Evolutionary conservation across 2,888 invertebrate genomes (phyloP).

Genomic region (Cartodere bifasciata): DNA sequence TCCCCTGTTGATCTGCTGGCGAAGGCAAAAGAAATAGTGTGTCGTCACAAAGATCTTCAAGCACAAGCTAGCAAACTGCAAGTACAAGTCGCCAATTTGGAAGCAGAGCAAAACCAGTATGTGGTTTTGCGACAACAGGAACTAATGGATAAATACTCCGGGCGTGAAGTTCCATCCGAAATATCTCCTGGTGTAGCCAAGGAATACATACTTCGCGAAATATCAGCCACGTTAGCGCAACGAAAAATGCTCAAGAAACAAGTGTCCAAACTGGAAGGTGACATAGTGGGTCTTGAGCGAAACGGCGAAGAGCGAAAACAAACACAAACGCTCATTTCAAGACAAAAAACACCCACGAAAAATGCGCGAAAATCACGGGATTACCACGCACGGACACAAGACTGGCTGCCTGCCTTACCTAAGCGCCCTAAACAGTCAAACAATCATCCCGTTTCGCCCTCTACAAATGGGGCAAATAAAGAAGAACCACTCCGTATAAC

Average conservation of each 20-base stretch:
- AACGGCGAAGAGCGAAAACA: slow-evolving; percentile 50
- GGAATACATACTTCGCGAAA: slow-evolving; percentile 75
- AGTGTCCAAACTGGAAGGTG: slow-evolving; percentile 65
- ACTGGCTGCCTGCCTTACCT: slow-evolving; percentile 49
- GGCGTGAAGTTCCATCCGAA: slow-evolving; percentile 43
- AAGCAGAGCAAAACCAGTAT: slow-evolving; percentile 62
- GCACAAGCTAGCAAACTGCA: slow-evolving; percentile 78
- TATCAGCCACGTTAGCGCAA: slow-evolving; percentile 70
- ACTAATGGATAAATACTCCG: slow-evolving; percentile 58
- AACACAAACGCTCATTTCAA: slow-evolving; percentile 20
- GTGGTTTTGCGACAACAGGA: slow-evolving; percentile 63
- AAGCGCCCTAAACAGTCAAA: slow-evolving; percentile 23
- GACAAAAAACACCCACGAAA: slow-evolving; percentile 27
- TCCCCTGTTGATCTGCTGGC: slow-evolving; percentile 75
- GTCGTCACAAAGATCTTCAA: slow-evolving; percentile 84
- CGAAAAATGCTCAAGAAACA: slow-evolving; percentile 75
- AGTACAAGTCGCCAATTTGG: slow-evolving; percentile 63
- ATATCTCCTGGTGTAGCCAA: slow-evolving; percentile 58
- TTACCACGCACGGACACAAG: slow-evolving; percentile 69
- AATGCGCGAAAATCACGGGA: slow-evolving; percentile 51
- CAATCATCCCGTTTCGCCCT: slow-evolving; percentile 12
- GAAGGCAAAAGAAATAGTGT: slow-evolving; percentile 85
- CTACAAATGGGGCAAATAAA: slow-evolving; percentile 5
- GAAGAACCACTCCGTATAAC: slow-evolving; percentile 76
- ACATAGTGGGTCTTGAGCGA: slow-evolving; percentile 63